A percentile compares a stretch with the other conserved stretches of the same genome.
phyloP scores from a whole-genome alignment of 2,797 vertebrate species.

The Spheniscus humboldti region DNA sequence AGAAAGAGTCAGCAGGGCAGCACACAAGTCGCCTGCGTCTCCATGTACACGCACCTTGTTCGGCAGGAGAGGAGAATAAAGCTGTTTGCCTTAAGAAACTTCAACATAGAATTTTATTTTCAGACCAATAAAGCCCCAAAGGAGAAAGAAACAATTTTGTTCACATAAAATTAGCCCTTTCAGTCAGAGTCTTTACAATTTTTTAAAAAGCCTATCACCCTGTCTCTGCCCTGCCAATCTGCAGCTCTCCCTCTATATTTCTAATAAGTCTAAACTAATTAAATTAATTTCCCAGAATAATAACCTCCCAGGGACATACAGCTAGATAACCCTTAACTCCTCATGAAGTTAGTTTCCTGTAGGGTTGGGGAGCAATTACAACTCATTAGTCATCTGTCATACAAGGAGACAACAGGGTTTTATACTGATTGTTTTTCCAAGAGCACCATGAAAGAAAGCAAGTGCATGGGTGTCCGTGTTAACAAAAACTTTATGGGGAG shows the following conservation, averaged over 20 bases:
- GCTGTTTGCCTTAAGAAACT: background rate
- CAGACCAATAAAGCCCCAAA: background rate
- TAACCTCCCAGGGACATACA: slow-evolving; percentile 56
- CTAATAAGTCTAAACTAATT: slow-evolving; percentile 69
- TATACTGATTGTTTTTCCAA: slow-evolving; percentile 18
- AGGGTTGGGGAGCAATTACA: slow-evolving; percentile 64
- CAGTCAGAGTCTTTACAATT: background rate
- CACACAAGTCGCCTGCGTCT: rapidly evolving
- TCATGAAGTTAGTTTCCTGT: slow-evolving; percentile 46
- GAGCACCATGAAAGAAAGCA: background rate
- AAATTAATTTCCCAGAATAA: slow-evolving; percentile 74
- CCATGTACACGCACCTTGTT: rapidly evolving
- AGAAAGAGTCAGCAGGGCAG: background rate
- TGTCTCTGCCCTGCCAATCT: slow-evolving; percentile 25
- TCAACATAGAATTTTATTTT: background rate
- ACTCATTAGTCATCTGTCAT: slow-evolving; percentile 55
- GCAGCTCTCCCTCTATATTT: slow-evolving; percentile 49
- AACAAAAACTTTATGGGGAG: background rate
- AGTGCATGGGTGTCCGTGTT: background rate
- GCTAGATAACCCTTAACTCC: slow-evolving; percentile 60
- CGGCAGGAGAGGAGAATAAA: background rate
- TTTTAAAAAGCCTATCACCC: background rate
- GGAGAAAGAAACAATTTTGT: background rate
- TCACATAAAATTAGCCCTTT: background rate
- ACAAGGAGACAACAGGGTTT: background rate